Evolutionary conservation across 2,113 vertebrate species (phyloP).

Genomic region (Craseonycteris thonglongyai): DNA sequence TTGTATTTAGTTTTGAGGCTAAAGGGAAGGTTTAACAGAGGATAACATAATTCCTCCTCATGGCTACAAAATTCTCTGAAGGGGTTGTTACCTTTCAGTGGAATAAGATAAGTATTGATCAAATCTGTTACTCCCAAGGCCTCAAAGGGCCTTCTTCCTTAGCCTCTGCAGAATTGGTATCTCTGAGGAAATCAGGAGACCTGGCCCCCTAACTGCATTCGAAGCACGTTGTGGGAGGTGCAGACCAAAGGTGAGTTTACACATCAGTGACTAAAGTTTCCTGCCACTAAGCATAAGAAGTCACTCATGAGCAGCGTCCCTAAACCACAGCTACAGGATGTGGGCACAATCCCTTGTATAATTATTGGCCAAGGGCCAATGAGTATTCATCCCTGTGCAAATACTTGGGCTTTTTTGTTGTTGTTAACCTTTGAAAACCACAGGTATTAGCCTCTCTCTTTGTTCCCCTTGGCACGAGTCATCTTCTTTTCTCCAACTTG

Average conservation of each 20-base stretch:
- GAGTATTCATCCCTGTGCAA: conserved; percentile 69
- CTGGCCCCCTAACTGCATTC: not conserved
- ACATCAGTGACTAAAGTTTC: conserved; percentile 69
- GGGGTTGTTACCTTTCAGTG: not conserved
- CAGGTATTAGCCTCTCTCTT: conserved; percentile 67
- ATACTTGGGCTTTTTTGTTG: conserved; percentile 54
- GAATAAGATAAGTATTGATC: not conserved
- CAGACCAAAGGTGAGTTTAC: conserved; percentile 67
- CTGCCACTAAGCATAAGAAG: conserved; percentile 70
- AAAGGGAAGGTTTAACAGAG: not conserved
- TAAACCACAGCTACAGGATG: conserved; percentile 75
- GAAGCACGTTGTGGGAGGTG: conserved; percentile 48
- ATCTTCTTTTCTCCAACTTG: conserved; percentile 55
- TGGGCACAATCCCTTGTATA: conserved; percentile 69
- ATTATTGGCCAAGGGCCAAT: conserved; percentile 62
- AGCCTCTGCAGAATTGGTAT: not conserved
- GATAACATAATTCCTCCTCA: not conserved
- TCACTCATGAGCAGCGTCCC: conserved; percentile 74
- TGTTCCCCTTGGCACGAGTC: conserved; percentile 68
- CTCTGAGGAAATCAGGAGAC: not conserved
- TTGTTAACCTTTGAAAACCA: conserved; percentile 71
- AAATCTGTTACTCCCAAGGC: not conserved
- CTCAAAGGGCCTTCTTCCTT: not conserved
- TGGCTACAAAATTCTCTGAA: not conserved
- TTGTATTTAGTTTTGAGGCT: not conserved